Evolutionary conservation across 37 sponge, comb jelly and placozoan species (phyloP), one percentile per base, ranked within the genome.

Genomic region (Aplysina aerophoba): DNA sequence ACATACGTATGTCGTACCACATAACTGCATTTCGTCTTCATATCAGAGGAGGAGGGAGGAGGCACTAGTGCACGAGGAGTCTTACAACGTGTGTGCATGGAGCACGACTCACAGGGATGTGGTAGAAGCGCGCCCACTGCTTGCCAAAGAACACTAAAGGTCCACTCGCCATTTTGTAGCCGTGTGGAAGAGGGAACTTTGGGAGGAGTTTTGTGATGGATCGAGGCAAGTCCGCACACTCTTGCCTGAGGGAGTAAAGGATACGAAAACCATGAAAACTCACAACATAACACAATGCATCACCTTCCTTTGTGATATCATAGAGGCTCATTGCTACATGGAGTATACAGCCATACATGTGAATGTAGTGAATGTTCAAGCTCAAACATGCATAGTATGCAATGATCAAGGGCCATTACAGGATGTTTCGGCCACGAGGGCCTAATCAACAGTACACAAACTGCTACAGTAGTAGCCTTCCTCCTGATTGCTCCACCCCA

Each of bases 81-180:
- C 15, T 73, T 37, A 30, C 40, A 33, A 31, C 17, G 40, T 73
- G 74, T 38, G 41, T 73, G 54, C 41, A 41, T 41, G 53, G 13
- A 36, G 15, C n/a, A 34, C n/a, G 16, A 27, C 36, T 35, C 16
- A 71, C 78, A 24, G 78, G 78, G 15, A 75, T 75, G 25, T 75
- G 78, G 53, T 53, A 40, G 25, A 40, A 75, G 4, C 78, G 37
- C 1, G 53, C 13, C 78, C 78, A 75, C 78, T 75, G 78, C 37
- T 44, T 24, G 25, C 38, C 33, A 19, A 41, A 12, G 37, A 14
- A 75, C 5, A 75, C 12, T 2, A 75, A 25, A 25, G 78, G 78
- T 1, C 40, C 40, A 14, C 38, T 6, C 25, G 24, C 54, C n/a
- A 75, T 15, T 54, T 53, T 44, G 25, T 75, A 75, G 1, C 78